Evolutionary conservation across 2,888 invertebrate genomes (phyloP), one percentile per base, ranked within the genome.

Genomic region (Drosophila fungiperda): DNA sequence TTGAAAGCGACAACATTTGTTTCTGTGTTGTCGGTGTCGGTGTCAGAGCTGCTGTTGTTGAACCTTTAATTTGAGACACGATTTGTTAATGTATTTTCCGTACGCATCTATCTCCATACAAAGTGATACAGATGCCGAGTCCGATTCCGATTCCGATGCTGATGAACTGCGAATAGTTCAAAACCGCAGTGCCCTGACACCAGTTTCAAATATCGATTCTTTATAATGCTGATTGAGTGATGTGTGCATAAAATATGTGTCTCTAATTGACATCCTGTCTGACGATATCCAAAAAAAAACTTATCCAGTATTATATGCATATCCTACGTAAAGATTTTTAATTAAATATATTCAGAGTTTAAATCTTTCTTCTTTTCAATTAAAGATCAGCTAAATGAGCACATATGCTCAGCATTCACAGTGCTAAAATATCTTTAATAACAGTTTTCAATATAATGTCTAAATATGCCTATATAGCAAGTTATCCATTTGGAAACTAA

Each of bases 71-170:
- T 82, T 80, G 88, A 83, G 78, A 75, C 87, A 78, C 85, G 85
- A 82, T 85, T 81, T 80, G 85, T 83, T 85, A 88, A 85, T 87
- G 82, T 78, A 71, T 75, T 89, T 82, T 79, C 68, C 74, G 68
- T 73, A 35, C 23, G 35, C n/a, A 38, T 29, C 6, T 20, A 29
- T 55, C 26, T 12, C 11, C 11, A 26, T 50, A 49, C 49, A 49
- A 26, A 49, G 29, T 15, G 23, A 29, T 26, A 17, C 26, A 11
- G 40, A 9, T n/a, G 36, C 15, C 0, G 45, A 12, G 15, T 12
- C 40, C 1, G 9, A 12, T 32, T 11, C n/a, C 3, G 20, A 3
- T 33, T 5, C 35, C 0, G 36, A 15, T 55, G 55, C 54, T 66
- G 78, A 65, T 73, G 59, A 65, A 68, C 73, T 78, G 73, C 59